Evolutionary conservation across 2,888 invertebrate genomes (phyloP), one percentile per base, ranked within the genome.

Genomic region (Apoda limacodes): DNA sequence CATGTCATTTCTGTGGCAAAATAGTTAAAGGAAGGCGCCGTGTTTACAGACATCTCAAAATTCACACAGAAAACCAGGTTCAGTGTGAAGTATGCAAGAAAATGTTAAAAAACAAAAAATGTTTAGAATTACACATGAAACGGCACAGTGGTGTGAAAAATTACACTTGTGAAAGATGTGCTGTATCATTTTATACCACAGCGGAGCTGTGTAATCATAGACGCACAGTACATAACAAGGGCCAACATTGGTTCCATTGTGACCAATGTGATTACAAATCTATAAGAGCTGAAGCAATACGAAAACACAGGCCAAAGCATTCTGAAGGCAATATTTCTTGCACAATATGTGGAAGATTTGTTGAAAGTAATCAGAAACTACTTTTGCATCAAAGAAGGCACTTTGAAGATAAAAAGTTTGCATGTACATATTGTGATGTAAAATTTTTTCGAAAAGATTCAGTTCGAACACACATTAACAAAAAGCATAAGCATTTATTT

Each of bases 1-100:
- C 67, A 2, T 76, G 76, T 33, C 60, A 68, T 4, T 53, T 50
- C 11, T 76, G 76, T 25, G 76, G 76, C 0, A 71, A 70, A 45
- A 37, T 46, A 23, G 32, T 74, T 0, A 53, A 48, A 36, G 70
- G 74, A 0, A 56, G 71, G 1, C 41, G 37, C 5, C 50, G 42
- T 34, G 50, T 60, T 0, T 66, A 69, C 19, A 49, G 53, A 11
- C 76, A 76, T 26, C 41, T 74, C 15, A 50, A 42, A 40, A 34
- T 30, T 2, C 75, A 76, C 17, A 46, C 35, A 1, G 35, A 40
- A 1, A 21, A 36, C 2, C 39, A 40, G n/a, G 32, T 43, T 1
- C 49, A 55, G 3, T 69, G 69, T 42, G 45, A 55, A 2, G 32
- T 63, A 3, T 69, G 67, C 29, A 48, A 51, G 7, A 65, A 64